phyloP scores from a whole-genome alignment of 1,140 invertebrate species.

The Drepana arcuata region DNA sequence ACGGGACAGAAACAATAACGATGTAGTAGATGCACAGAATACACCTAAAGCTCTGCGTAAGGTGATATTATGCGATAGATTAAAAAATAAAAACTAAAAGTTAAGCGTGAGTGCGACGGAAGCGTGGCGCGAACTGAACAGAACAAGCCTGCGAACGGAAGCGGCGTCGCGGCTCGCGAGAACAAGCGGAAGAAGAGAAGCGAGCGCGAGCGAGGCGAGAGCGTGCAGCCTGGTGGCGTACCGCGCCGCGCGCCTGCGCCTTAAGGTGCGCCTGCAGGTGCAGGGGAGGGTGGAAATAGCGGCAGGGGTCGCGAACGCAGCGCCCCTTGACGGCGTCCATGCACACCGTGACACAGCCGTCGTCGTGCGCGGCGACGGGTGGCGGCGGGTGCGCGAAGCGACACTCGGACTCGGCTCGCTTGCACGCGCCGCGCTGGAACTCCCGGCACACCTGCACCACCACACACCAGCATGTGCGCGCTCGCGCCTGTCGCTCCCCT shows the following conservation, averaged over 20 bases:
- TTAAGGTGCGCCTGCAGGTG: constrained; percentile 99
- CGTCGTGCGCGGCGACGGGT: constrained; percentile 92
- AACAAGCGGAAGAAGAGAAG: constrained; percentile 66
- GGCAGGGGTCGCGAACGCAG: constrained; percentile 96
- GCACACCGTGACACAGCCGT: constrained; percentile 98
- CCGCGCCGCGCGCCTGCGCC: constrained; percentile 96
- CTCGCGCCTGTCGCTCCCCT: constrained; percentile 32
- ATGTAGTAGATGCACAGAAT: constrained; percentile 72
- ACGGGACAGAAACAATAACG: constrained; percentile 71
- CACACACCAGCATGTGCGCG: constrained; percentile 52
- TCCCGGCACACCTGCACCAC: constrained; percentile 94
- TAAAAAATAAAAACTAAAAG: constrained; percentile 66
- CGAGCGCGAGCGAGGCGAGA: constrained; percentile 62
- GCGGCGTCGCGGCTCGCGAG: constrained; percentile 66
- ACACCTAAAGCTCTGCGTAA: constrained; percentile 70
- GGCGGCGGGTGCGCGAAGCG: constrained; percentile 97
- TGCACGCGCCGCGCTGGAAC: constrained; percentile 97
- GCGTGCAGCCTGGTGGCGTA: constrained; percentile 82
- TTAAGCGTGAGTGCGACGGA: constrained; percentile 70
- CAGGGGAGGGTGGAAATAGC: constrained; percentile 97
- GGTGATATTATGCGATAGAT: constrained; percentile 69
- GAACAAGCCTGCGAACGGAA: constrained; percentile 63
- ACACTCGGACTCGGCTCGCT: constrained; percentile 95
- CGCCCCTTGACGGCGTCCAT: constrained; percentile 98
- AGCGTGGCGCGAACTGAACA: constrained; percentile 67